Conservation (phyloP, 2,888 invertebrate species). For the Hetaerina titia region DNA sequence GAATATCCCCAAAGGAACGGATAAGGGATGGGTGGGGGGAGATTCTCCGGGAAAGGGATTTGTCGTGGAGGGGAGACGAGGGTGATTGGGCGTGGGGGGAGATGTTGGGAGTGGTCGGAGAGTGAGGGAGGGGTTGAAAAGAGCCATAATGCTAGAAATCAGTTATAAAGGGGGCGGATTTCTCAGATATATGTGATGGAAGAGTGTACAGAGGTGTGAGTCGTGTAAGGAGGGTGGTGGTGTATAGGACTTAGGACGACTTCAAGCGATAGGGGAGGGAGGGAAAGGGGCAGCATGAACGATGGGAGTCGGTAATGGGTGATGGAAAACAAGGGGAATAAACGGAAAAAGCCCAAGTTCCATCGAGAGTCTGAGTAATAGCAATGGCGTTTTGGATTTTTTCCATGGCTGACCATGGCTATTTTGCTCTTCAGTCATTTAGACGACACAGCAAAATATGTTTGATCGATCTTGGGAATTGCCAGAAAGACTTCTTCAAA, state of each 20-base stretch:
- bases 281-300: neutral
- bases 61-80: neutral
- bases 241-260: neutral
- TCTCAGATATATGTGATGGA: neutral
- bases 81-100: neutral
- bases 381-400: no score
- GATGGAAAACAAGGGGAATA: neutral
- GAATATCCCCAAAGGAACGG: neutral
- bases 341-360: neutral
- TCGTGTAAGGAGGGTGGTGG: neutral
- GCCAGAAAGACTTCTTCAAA: no score
- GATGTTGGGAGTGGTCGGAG: neutral
- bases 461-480: no score
- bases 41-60: neutral
- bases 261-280: neutral
- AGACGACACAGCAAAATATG: no score
- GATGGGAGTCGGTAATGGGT: neutral
- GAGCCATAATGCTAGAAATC: no score
- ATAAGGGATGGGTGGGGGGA: neutral
- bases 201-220: neutral
- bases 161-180: no score
- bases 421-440: no score
- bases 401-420: no score
- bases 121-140: neutral
- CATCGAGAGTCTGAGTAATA: no score